These are phyloP conservation scores for Ardeotis arabs DNA, from an alignment of 2,113 vertebrate species.

Conservation along the genomic window DNA sequence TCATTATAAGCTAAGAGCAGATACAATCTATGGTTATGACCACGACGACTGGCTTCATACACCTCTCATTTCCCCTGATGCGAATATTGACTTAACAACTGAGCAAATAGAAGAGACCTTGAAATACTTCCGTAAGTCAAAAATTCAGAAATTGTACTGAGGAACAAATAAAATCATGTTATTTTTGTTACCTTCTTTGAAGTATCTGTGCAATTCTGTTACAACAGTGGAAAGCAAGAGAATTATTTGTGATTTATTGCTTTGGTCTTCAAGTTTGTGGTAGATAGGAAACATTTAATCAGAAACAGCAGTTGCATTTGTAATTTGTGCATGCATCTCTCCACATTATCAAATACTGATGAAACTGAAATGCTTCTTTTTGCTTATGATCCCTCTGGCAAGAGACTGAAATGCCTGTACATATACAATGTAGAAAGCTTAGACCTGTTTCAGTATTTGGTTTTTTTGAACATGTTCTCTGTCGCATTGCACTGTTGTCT, in stretches of 20 bases:
- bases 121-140: slow-evolving; percentile 96
- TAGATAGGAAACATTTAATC: neutral
- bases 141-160: neutral
- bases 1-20: slow-evolving; percentile 95
- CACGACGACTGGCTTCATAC: slow-evolving; percentile 99
- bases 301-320: neutral
- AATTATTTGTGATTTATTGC: neutral
- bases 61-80: slow-evolving; percentile 89
- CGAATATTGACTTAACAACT: slow-evolving; percentile 88
- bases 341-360: neutral
- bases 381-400: neutral
- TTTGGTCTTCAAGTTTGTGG: neutral
- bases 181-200: neutral
- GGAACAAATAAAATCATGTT: neutral
- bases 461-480: neutral
- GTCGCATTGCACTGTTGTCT: neutral
- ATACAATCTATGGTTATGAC: slow-evolving; percentile 96
- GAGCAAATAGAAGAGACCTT: slow-evolving; percentile 98
- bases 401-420: neutral
- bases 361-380: neutral
- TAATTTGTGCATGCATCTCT: neutral
- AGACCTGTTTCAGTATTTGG: neutral
- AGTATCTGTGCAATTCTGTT: neutral
- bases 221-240: neutral
- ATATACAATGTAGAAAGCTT: neutral